A percentile compares a stretch with the other conserved stretches of the same genome.
These are phyloP conservation scores for Drosophila kepulauana DNA, from an alignment of 1,140 invertebrate genomes.

Conservation along the genomic window DNA sequence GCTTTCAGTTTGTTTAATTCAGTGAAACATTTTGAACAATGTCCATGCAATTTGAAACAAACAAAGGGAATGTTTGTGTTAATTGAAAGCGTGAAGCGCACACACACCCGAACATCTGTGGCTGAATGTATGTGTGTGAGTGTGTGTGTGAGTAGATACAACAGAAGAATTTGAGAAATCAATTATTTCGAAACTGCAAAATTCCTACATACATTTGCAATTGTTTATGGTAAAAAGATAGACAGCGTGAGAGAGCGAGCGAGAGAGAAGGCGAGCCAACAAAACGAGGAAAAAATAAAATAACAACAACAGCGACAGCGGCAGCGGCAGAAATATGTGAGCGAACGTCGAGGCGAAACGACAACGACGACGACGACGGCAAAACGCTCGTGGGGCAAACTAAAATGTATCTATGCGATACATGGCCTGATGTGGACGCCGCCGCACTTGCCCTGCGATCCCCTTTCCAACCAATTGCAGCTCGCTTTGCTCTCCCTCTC, in stretches of 20 bases:
- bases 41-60: slow-evolving; percentile 81
- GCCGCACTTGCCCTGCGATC: slow-evolving; percentile 9
- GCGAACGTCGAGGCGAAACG: slow-evolving; percentile 48
- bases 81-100: slow-evolving; percentile 80
- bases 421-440: slow-evolving; percentile 71
- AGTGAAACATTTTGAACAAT: slow-evolving; percentile 80
- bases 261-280: slow-evolving; percentile 17
- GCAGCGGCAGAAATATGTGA: slow-evolving; percentile 23
- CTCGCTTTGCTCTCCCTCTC: slow-evolving; percentile 11
- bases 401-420: slow-evolving; percentile 78
- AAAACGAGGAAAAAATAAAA: slow-evolving; percentile 1
- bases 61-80: slow-evolving; percentile 82
- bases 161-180: slow-evolving; percentile 79
- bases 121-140: not conserved
- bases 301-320: slow-evolving; percentile 1
- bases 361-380: slow-evolving; percentile 22
- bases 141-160: slow-evolving; percentile 16
- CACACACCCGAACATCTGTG: slow-evolving; percentile 16
- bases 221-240: slow-evolving; percentile 71
- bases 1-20: slow-evolving; percentile 68
- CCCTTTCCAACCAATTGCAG: slow-evolving; percentile 37
- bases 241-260: slow-evolving; percentile 25
- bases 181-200: slow-evolving; percentile 83
- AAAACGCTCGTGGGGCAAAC: slow-evolving; percentile 57
- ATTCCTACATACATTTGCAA: slow-evolving; percentile 82